A percentile compares a stretch with the other conserved stretches of the same genome.
Evolutionary conservation across 2,113 vertebrate species (phyloP).

Genomic region (Siniperca chuatsi): DNA sequence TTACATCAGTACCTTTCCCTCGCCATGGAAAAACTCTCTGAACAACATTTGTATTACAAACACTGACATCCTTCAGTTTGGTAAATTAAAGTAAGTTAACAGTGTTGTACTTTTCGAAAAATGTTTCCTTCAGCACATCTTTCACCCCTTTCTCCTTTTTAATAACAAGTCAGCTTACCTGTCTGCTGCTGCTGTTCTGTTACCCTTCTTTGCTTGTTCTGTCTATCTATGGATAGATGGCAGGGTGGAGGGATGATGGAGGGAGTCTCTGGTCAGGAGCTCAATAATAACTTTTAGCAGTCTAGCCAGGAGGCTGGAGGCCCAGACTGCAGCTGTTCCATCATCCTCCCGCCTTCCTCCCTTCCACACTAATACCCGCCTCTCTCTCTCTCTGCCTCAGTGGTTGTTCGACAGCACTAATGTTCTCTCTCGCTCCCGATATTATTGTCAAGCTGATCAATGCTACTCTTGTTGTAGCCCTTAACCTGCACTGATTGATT

Average conservation of each 20-base stretch:
- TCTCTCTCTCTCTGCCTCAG: slow-evolving; percentile 21
- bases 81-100: no score
- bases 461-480: background rate
- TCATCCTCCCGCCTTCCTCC: slow-evolving; percentile 52
- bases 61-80: no score
- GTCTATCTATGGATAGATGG: slow-evolving; percentile 49
- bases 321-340: slow-evolving; percentile 87
- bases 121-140: no score
- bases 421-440: slow-evolving; percentile 54
- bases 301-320: slow-evolving; percentile 86
- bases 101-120: no score
- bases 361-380: background rate
- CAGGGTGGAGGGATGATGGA: slow-evolving; percentile 15
- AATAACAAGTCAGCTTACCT: background rate
- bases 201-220: background rate
- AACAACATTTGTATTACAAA: no score
- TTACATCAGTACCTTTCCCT: background rate
- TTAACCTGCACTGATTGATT: background rate
- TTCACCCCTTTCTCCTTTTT: no score
- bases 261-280: slow-evolving; percentile 80
- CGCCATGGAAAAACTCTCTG: background rate
- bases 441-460: background rate
- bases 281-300: slow-evolving; percentile 88
- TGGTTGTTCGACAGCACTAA: slow-evolving; percentile 76
- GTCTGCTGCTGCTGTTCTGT: background rate